Conservation (phyloP, 2,797 vertebrate genomes). For the Xiphorhynchus erythropygius region DNA sequence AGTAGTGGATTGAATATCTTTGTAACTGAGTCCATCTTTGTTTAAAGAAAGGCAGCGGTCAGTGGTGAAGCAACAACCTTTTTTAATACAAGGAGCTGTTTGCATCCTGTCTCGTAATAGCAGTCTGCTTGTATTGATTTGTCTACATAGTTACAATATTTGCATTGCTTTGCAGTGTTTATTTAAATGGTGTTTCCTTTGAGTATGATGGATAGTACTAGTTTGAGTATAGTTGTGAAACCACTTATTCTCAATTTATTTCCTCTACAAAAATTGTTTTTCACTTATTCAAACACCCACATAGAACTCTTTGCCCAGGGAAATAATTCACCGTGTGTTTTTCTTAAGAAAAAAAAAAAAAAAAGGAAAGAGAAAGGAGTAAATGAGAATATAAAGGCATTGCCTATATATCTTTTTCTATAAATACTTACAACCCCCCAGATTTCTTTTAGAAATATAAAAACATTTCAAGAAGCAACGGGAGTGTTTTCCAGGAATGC, state of each 20-base stretch:
- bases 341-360: not conserved
- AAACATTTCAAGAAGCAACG: not conserved
- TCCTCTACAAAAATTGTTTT: not conserved
- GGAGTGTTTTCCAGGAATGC: not conserved
- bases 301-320: not conserved
- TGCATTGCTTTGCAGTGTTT: not conserved
- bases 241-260: conserved; percentile 10
- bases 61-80: not conserved
- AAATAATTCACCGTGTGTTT: not conserved
- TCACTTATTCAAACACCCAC: not conserved
- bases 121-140: conserved; percentile 1
- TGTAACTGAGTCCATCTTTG: not conserved
- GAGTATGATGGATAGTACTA: not conserved
- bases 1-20: not conserved
- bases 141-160: not conserved
- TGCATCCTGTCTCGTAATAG: not conserved
- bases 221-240: not conserved
- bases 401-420: not conserved
- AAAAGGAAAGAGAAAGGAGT: not conserved
- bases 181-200: not conserved
- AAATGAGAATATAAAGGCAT: not conserved
- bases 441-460: not conserved
- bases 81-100: not conserved
- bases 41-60: not conserved
- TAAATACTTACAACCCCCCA: not conserved